phyloP scores from a whole-genome alignment of 2,113 vertebrate genomes.

The Gila orcuttii region DNA sequence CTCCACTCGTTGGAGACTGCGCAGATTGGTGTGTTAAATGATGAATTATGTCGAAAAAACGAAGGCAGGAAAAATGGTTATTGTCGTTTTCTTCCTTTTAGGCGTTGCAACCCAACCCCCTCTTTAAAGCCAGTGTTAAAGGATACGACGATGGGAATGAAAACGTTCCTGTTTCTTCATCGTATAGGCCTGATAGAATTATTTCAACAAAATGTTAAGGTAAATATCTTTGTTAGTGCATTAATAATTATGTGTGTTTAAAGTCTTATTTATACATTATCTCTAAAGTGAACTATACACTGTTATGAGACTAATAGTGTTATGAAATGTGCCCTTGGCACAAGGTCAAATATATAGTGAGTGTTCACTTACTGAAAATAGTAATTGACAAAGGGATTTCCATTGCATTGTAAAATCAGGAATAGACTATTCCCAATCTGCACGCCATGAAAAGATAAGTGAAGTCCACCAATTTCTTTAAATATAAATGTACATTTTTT shows the following conservation, averaged over 20 bases:
- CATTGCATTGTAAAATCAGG: conserved; percentile 18
- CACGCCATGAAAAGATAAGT: neutral
- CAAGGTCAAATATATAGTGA: conserved; percentile 71
- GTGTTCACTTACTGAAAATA: conserved; percentile 32
- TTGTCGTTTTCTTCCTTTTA: conserved; percentile 75
- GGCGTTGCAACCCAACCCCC: conserved; percentile 70
- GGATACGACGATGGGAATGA: conserved; percentile 81
- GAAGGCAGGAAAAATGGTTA: conserved; percentile 66
- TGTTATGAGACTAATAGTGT: conserved; percentile 45
- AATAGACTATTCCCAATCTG: neutral
- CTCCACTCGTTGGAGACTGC: conserved; percentile 66
- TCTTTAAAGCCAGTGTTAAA: conserved; percentile 72
- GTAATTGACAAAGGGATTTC: neutral
- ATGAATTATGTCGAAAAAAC: conserved; percentile 47
- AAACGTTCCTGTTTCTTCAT: conserved; percentile 72
- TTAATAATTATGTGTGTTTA: conserved; percentile 62
- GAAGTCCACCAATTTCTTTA: neutral
- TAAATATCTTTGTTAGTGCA: conserved; percentile 77
- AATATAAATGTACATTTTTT: neutral
- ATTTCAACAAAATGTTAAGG: conserved; percentile 77
- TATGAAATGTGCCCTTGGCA: conserved; percentile 67
- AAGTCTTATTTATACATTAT: conserved; percentile 37
- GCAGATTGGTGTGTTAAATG: conserved; percentile 43
- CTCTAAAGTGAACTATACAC: neutral
- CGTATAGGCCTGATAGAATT: conserved; percentile 80